Base-by-base conservation (phyloP, 2,888 invertebrate genomes). In the Erebia palarica region DNA sequence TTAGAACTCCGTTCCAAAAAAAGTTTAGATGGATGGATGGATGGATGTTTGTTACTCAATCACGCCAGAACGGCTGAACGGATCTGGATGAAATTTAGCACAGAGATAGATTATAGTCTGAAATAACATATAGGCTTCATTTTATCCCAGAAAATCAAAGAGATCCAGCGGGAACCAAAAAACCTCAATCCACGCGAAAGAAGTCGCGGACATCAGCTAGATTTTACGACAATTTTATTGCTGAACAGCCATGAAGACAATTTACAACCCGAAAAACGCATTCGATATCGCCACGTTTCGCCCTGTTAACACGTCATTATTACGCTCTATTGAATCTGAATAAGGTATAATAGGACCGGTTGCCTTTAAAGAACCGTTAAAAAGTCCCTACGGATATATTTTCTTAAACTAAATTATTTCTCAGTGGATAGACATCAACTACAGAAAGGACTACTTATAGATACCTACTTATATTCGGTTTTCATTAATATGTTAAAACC, bases 241-340 rank as follows among this genome's bases (percentile, higher is more conserved):
- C 57, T 57, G 21, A 57, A 57, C 13, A 21, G 57, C 21, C 57
- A 9, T 21, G 21, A 21, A 60, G n/a, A 8, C 16, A 16, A 10
- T 42, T 60, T 16, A 16, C n/a, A 60, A 16, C 42, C 42, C 9
- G 42, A 44, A 42, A 27, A 60, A 60, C 42, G 42, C 60, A 44
- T 16, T 59, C 27, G 58, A 59, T 60, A 42, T 60, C 60, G 16
- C 60, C 59, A 16, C 60, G 42, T 60, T 60, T 42, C 42, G 60
- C 4, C 42, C 21, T 57, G 57, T 58, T 58, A 58, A 14, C 57
- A 58, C 57, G 36, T 36, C 36, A 58, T 58, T 58, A 27, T 27
- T 42, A 44, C 42, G 44, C 44, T 60, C 42, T 16, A 60, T 60
- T 60, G 60, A 60, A 44, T 42, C 60, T 60, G 16, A 42, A 60